These are phyloP conservation scores for Meandrusa payeni DNA, from an alignment of 2,888 invertebrate species.

Conservation along the genomic window DNA sequence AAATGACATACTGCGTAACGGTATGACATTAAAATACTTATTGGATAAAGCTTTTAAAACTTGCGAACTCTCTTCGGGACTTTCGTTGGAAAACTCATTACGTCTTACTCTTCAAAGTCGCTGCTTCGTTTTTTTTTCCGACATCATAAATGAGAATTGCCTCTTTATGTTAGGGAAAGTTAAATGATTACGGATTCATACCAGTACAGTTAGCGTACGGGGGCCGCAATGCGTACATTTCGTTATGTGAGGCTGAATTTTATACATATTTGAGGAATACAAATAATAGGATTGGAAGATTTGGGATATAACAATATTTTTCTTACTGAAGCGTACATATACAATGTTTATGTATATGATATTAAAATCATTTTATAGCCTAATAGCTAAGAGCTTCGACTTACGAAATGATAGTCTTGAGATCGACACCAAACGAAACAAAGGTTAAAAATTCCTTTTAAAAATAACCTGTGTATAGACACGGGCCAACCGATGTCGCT, in stretches of 20 bases:
- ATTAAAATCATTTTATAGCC: too few relatives aligned
- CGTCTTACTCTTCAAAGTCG: conserved; percentile 17
- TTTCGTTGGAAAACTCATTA: conserved; percentile 15
- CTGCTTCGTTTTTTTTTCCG: conserved; percentile 13
- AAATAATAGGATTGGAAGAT: background rate
- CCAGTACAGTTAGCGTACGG: conserved; percentile 12
- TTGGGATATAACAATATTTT: background rate
- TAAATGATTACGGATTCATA: conserved; percentile 20
- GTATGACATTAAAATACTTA: conserved; percentile 13
- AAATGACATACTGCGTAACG: background rate
- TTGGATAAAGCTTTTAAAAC: conserved; percentile 18
- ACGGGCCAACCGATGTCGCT: too few relatives aligned
- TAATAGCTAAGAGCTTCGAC: too few relatives aligned
- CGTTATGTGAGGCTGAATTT: conserved; percentile 1
- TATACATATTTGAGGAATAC: conserved; percentile 2
- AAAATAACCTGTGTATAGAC: too few relatives aligned
- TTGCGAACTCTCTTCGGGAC: background rate
- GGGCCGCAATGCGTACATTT: conserved; percentile 17
- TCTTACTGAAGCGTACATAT: background rate
- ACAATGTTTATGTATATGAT: too few relatives aligned
- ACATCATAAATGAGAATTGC: conserved; percentile 14
- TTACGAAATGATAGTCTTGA: too few relatives aligned
- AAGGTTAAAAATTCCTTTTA: too few relatives aligned
- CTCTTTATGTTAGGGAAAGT: conserved; percentile 21
- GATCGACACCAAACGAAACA: too few relatives aligned